Evolutionary conservation across 2,113 vertebrate species (phyloP), one percentile per base, ranked within the genome.

Genomic region (Dromiciops gliroides): DNA sequence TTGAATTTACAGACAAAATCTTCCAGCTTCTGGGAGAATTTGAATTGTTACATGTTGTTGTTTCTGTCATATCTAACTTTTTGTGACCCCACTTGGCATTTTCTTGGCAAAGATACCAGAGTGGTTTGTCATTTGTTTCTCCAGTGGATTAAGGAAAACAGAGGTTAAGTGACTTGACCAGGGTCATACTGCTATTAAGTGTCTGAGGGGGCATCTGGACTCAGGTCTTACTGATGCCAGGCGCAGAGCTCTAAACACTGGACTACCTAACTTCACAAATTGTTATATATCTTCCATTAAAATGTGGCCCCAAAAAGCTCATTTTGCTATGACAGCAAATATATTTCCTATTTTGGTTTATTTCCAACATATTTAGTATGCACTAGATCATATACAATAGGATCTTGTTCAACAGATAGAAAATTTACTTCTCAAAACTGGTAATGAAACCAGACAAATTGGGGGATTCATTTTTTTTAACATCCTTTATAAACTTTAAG

Each of bases 1-100:
- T 56, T 37, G 95, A 90, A 96, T 97, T 97, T 96, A 95, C 92
- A 94, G 95, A 93, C 90, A 95, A 97, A 92, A 24, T 93, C 92
- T 94, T 96, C 95, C 50, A 95, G 89, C 60, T 26, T 49, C 75
- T 94, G 47, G 31, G 51, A 93, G 95, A 94, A 52, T 60, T 67
- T 96, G 89, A 48, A 93, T 97, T 95, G 94, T 96, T 95, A 51
- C 24, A 89, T 96, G 92, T 93, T 93, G 67, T 51, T 67, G 3
- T 67, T 31, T 37, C 52, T 25, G 25, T 53, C 52, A 12, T 37
- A 8, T 67, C 60, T 16, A 67, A 67, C 60, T 56, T 3, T 31
- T 60, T 67, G 60, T 37, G 60, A 37, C 60, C 60, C 31, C 12
- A 37, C 31, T 67, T 67, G 12, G 14, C 11, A 12, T 67, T 53